A percentile compares a stretch with the other conserved stretches of the same genome.
Evolutionary conservation across 2,888 invertebrate species (phyloP).

Genomic region (Myopa tessellatipennis): DNA sequence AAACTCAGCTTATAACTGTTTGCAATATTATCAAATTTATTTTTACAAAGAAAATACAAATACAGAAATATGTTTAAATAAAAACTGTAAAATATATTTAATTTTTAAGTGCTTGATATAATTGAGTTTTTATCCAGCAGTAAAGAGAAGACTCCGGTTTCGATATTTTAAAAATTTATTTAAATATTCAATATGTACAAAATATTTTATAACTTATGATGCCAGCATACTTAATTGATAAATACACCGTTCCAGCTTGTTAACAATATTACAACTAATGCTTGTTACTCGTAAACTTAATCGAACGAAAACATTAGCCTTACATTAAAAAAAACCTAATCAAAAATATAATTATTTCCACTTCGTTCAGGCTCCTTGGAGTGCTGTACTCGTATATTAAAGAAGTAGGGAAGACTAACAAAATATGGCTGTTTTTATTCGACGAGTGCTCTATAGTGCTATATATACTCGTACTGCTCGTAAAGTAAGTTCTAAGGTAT

Average conservation of each 20-base stretch:
- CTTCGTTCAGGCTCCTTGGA: too few species aligned
- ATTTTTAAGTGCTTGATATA: too few species aligned
- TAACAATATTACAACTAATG: conserved; percentile 23
- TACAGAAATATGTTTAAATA: too few species aligned
- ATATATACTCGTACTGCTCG: too few species aligned
- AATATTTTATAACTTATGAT: conserved; percentile 42
- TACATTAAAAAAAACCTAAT: neutral
- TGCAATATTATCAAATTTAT: too few species aligned
- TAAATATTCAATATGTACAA: conserved; percentile 44
- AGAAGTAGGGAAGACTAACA: conserved; percentile 2
- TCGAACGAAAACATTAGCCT: neutral
- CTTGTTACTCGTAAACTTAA: conserved; percentile 15
- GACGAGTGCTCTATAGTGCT: neutral
- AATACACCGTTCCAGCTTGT: conserved; percentile 3
- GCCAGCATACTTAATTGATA: conserved; percentile 40
- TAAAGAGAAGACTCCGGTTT: neutral
- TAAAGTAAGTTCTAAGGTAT: neutral
- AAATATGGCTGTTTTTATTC: conserved; percentile 13
- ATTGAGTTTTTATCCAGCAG: too few species aligned
- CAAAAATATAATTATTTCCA: neutral
- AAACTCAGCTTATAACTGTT: too few species aligned
- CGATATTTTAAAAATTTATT: conserved; percentile 38
- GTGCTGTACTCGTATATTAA: neutral
- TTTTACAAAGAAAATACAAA: too few species aligned
- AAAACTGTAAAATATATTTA: too few species aligned